Percentiles rank a stretch among this genome's conserved stretches.
phyloP scores from a whole-genome alignment of 2,797 vertebrate species.

The Sparidentex hasta region DNA sequence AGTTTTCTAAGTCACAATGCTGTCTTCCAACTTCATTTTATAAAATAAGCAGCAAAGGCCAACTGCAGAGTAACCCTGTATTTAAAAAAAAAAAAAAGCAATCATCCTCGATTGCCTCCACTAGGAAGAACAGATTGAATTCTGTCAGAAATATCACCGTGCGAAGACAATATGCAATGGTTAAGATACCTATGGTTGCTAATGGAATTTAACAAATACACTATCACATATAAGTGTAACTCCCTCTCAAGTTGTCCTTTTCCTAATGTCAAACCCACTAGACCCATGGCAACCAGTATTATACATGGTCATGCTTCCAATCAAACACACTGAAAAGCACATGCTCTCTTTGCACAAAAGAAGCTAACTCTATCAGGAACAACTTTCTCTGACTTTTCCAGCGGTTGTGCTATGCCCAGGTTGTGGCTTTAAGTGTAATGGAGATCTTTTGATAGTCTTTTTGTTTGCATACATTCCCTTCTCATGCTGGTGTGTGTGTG shows the following conservation, averaged over 20 bases:
- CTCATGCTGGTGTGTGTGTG: too few species aligned
- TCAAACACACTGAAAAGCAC: constrained; percentile 16
- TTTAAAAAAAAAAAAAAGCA: constrained; percentile 44
- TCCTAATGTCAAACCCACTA: neutral
- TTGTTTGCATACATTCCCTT: constrained; percentile 2
- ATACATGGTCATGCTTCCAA: neutral
- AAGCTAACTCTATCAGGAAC: constrained; percentile 14
- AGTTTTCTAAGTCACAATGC: constrained; percentile 46
- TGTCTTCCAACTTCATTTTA: constrained; percentile 30
- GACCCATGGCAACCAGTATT: neutral
- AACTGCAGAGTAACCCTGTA: constrained; percentile 17
- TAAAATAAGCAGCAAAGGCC: constrained; percentile 43
- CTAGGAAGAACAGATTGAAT: constrained; percentile 20
- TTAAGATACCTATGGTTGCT: constrained; percentile 20
- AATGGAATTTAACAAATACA: constrained; percentile 9
- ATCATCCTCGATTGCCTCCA: constrained; percentile 16
- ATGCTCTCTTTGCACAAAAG: constrained; percentile 2
- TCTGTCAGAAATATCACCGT: constrained; percentile 38
- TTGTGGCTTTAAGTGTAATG: constrained; percentile 17
- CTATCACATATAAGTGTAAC: constrained; percentile 1
- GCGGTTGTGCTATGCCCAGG: neutral
- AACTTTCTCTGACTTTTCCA: constrained; percentile 21
- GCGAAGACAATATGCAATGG: constrained; percentile 22
- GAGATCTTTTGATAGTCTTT: constrained; percentile 17
- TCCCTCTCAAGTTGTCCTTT: constrained; percentile 15